Evolutionary conservation across 2,797 vertebrate species (phyloP), one percentile per base, ranked within the genome.

Genomic region (Lagorchestes hirsutus): DNA sequence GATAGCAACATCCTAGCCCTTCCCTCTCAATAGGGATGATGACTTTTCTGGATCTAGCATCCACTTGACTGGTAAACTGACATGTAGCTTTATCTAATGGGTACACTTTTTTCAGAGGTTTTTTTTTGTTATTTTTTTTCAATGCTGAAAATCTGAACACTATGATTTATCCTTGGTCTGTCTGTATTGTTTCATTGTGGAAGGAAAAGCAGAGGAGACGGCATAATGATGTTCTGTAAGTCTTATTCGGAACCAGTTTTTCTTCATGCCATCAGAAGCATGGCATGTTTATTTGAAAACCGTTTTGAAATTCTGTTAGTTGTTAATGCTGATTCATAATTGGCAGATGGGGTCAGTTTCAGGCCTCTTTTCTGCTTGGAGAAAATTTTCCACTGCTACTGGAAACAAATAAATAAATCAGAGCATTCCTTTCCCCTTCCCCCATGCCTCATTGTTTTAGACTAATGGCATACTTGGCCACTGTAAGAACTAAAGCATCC

Each of bases 381-480:
- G 97, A 98, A 98, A 98, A 98, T 98, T 98, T 98, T 98, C 98
- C 98, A 97, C 97, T 98, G 97, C 98, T 98, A 97, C 97, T 98
- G 97, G 98, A 98, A 98, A 98, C 97, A 98, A 98, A 98, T 98
- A 98, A 99, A 98, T 99, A 98, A 98, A 96, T 96, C 93, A 98
- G 97, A 98, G 97, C 97, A 97, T 98, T 98, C 97, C 93, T 98
- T 96, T 97, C 95, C 98, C 97, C 96, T 96, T 95, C 96, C 95
- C 97, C 97, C 10, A 0, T 96, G 96, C 98, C 94, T 96, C 97
- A 97, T 99, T 98, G 98, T 98, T 98, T 97, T 98, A 97, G 98
- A 98, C 98, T 98, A 99, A 99, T 99, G 98, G 98, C 98, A 97
- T 98, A 98, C 98, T 98, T 99, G 99, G 98, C 98, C 97, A 97